Percentiles rank a stretch among this genome's conserved stretches.
Evolutionary conservation across 2,113 vertebrate genomes (phyloP).

Genomic region (Tenrec ecaudatus): DNA sequence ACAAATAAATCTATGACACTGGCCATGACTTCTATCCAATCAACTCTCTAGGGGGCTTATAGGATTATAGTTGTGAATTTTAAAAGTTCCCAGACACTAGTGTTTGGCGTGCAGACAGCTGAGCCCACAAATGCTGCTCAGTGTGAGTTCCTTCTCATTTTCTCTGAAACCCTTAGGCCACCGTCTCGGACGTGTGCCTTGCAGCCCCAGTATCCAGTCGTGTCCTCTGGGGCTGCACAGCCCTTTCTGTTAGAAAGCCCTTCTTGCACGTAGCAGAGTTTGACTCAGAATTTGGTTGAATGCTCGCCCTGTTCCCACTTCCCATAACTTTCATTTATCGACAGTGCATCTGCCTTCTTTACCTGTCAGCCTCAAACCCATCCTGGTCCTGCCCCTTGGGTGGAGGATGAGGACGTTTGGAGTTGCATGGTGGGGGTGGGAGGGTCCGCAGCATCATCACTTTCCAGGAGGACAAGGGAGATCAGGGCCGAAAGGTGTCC

Average conservation of each 20-base stretch:
- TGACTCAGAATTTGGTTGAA: neutral
- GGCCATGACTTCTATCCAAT: neutral
- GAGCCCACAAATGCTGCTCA: neutral
- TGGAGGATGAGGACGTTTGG: neutral
- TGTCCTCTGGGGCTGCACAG: neutral
- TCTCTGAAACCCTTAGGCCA: neutral
- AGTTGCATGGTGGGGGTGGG: neutral
- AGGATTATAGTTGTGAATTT: neutral
- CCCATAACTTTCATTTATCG: neutral
- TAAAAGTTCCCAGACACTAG: too few species aligned
- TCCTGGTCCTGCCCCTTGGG: neutral
- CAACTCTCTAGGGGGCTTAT: neutral
- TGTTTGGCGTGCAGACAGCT: too few species aligned
- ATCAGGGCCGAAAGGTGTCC: neutral
- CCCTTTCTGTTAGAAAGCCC: neutral
- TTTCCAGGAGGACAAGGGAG: neutral
- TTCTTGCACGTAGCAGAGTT: neutral
- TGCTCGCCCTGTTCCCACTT: neutral
- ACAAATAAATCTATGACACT: neutral
- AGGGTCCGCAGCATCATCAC: neutral
- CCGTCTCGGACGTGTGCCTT: too few species aligned
- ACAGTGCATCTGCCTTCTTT: neutral
- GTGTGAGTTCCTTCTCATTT: neutral
- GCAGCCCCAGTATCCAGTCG: fast-evolving
- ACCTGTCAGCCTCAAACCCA: neutral